Base-by-base conservation (phyloP, 2,797 vertebrate genomes). In the Bovichtus diacanthus region DNA sequence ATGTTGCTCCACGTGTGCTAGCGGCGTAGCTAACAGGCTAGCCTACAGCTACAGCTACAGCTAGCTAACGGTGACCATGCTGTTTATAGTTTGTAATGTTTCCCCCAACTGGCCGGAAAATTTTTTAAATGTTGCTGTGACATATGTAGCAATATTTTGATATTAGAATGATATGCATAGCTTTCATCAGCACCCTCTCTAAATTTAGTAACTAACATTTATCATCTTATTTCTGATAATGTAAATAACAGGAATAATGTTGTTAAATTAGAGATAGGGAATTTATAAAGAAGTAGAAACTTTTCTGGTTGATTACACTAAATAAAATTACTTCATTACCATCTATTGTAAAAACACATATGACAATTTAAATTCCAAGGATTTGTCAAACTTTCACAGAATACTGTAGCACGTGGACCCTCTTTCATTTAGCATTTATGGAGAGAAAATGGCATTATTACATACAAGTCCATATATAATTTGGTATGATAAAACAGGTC, bases 351-450 rank as follows among this genome's bases (percentile, higher is more conserved):
- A 51, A 6, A 51, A n/a, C 27, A 19, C 53, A 19, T n/a, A n/a
- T n/a, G n/a, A n/a, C n/a, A n/a, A n/a, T n/a, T n/a, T n/a, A n/a
- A n/a, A n/a, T n/a, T n/a, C n/a, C 7, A 9, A 43, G 29, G 27
- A 34, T 34, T 31, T 34, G 6, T 25, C 31, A 50, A 15, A 2
- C 6, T 18, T 25, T 9, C 5, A 36, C 27, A 44, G n/a, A n/a
- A n/a, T n/a, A n/a, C n/a, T n/a, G n/a, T 41, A 46, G 34, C 41
- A 70, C 53, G 46, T 53, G 34, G 31, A 79, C 25, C 61, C 56
- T 87, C 29, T 83, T 88, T 90, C 80, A 87, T 88, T 89, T 78
- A 88, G 76, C 70, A 86, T 93, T 92, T 92, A 94, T 92, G 87
- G 79, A 15, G 3, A 19, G 43, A 61, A 82, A 83, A 85, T 39